These are phyloP conservation scores for Anguilla rostrata DNA, from an alignment of 2,113 vertebrate genomes.

Conservation along the genomic window DNA sequence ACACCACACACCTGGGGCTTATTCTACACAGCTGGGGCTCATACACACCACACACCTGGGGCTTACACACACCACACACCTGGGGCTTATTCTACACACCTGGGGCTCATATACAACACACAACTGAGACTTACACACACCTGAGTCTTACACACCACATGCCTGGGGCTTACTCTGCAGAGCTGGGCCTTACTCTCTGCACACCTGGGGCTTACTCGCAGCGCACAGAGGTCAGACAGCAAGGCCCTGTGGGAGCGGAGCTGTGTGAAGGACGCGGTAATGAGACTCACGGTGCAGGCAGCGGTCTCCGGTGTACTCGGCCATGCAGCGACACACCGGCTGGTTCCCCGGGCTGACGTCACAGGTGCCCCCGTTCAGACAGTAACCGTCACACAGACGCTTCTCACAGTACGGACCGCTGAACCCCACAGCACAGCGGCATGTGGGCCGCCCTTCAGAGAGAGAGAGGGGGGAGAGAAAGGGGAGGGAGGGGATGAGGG, in stretches of 20 bases:
- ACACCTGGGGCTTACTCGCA: no score
- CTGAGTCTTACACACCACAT: no score
- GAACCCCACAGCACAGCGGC: conserved; percentile 85
- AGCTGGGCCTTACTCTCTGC: no score
- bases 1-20: no score
- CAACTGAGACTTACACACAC: no score
- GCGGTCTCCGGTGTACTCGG: conserved; percentile 90
- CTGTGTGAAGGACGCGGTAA: background rate
- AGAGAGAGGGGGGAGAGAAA: background rate
- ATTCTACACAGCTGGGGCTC: no score
- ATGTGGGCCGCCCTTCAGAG: conserved; percentile 88
- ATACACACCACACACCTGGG: no score
- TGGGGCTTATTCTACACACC: no score
- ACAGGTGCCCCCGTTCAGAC: conserved; percentile 90
- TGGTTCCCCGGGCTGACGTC: conserved; percentile 89
- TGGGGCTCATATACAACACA: no score
- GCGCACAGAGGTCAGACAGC: no score
- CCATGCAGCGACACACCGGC: conserved; percentile 83
- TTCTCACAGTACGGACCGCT: conserved; percentile 88
- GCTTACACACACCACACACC: no score
- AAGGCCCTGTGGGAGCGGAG: background rate
- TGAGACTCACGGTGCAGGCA: conserved; percentile 89
- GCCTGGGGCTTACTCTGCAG: no score
- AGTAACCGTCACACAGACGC: conserved; percentile 84
- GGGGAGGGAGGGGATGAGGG: background rate